phyloP scores from a whole-genome alignment of 2,797 vertebrate species.

The Chelonia mydas region DNA sequence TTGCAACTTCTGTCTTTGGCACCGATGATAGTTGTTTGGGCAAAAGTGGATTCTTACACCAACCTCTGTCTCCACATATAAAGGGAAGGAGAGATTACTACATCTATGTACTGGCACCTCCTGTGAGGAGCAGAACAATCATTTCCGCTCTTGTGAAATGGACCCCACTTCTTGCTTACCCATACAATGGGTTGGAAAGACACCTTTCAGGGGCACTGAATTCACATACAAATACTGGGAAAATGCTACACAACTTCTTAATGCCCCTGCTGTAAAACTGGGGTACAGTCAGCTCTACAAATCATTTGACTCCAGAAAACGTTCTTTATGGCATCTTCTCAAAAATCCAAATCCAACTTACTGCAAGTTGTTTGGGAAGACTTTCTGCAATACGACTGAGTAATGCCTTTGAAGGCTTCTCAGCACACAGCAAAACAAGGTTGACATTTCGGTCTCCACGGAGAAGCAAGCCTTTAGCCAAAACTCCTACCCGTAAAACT shows the following conservation, averaged over 20 bases:
- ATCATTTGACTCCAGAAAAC: not conserved
- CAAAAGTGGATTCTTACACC: not conserved
- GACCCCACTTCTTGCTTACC: not conserved
- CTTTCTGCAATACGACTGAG: slow-evolving; percentile 92
- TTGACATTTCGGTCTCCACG: slow-evolving; percentile 95
- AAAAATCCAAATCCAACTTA: slow-evolving; percentile 76
- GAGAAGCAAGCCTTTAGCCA: slow-evolving; percentile 97
- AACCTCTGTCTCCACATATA: not conserved
- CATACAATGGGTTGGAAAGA: not conserved
- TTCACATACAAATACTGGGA: not conserved
- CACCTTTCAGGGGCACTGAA: not conserved
- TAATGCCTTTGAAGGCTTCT: slow-evolving; percentile 92
- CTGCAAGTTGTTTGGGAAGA: slow-evolving; percentile 95
- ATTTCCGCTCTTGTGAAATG: not conserved
- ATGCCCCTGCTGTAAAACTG: not conserved
- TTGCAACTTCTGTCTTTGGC: not conserved
- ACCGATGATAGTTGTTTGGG: not conserved
- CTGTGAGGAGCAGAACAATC: not conserved
- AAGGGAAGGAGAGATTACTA: not conserved
- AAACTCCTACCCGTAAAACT: slow-evolving; percentile 95
- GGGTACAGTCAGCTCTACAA: not conserved
- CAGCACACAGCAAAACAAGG: slow-evolving; percentile 94
- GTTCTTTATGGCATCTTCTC: not conserved
- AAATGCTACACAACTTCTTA: slow-evolving; percentile 14
- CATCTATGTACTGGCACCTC: not conserved